Base-by-base conservation (phyloP, 2,113 vertebrate genomes). In the Neomonachus schauinslandi region DNA sequence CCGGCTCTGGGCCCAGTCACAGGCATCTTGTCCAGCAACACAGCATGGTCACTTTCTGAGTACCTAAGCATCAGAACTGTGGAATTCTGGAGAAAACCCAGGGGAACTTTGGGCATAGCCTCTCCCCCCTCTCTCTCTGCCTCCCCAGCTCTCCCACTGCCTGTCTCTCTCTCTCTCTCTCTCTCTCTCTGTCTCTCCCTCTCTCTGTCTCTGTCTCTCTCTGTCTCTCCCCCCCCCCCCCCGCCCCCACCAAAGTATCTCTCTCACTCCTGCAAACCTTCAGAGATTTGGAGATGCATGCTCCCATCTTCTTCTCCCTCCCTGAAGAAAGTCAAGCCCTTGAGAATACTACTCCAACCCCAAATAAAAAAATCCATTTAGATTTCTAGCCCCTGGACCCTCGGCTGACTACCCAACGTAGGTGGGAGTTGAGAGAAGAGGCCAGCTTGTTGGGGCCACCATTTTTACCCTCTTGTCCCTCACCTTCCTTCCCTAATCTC, bases 11-110 rank as follows among this genome's bases (percentile, higher is more conserved):
- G 84, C 79, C 46, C 46, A 26, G 63, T 51, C 88, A 28, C 71
- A 31, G 74, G 33, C 0, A 0, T 80, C 42, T 31, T 42, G 83
- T 80, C 67, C 42, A 81, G 31, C 59, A 31, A 0, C 51, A 9
- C n/a, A 51, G 79, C 49, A 21, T 3, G 96, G 98, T 97, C 98
- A 97, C 98, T 98, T 98, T 98, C 98, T 97, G 97, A 84, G 59
- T 39, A 49, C 94, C 94, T 36, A 39, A 84, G 96, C 98, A 95
- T 97, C 97, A 61, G 74, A 95, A 95, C 96, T 98, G 89, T 97
- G 97, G 98, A 87, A 98, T 98, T 97, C 96, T 98, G 42, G 97
- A 97, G 67, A 91, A 96, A 86, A 86, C 59, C 89, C 81, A 55
- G 77, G 97, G 96, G 87, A 71, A 31, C 42, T 80, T 82, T 83